Conservation (phyloP, 2,113 vertebrate species). For the Mobula hypostoma region DNA sequence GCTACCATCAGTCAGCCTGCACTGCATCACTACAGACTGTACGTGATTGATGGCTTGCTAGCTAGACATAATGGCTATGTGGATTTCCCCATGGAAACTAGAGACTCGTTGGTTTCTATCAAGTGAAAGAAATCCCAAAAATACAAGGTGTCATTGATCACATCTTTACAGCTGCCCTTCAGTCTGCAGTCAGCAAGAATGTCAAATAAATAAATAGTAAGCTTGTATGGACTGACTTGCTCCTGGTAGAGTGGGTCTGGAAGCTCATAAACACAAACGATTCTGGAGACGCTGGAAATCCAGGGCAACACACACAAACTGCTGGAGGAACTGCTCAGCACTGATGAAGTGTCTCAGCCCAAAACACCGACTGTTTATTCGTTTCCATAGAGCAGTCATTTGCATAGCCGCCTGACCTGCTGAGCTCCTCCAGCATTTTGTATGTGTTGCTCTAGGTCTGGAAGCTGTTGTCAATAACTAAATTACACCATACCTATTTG, state of each 20-base stretch:
- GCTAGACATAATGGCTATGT: not conserved
- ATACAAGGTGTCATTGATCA: not conserved
- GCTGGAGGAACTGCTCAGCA: no score
- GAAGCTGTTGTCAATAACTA: not conserved
- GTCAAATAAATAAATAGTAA: not conserved
- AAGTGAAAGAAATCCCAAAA: not conserved
- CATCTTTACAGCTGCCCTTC: not conserved
- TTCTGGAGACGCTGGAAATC: no score
- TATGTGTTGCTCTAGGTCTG: not conserved
- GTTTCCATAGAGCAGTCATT: no score
- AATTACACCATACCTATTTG: not conserved
- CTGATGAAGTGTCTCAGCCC: no score
- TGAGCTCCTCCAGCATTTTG: no score
- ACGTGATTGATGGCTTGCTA: not conserved
- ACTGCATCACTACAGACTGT: not conserved
- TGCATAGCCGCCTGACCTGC: no score
- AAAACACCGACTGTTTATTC: no score
- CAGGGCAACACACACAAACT: no score
- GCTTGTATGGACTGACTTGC: not conserved
- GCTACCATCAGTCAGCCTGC: not conserved
- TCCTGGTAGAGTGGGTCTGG: not conserved
- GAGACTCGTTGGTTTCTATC: not conserved
- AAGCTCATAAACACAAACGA: not conserved
- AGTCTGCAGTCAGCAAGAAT: not conserved
- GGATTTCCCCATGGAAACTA: not conserved